phyloP scores from a whole-genome alignment of 2,113 vertebrate genomes.

The Oncorhynchus mykiss region DNA sequence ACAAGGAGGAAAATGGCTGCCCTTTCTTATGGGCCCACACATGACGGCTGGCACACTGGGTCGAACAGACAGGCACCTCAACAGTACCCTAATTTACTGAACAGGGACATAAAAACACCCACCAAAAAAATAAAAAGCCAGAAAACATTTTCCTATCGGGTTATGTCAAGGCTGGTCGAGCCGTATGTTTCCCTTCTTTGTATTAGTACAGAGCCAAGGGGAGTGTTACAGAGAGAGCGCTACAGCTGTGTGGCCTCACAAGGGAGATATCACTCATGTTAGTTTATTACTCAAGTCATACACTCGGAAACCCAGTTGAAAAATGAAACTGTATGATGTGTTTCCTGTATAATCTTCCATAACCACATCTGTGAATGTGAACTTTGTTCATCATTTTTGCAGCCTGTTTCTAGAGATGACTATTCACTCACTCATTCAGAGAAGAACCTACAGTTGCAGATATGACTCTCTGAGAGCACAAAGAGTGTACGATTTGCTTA shows the following conservation, averaged over 20 bases:
- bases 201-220: neutral
- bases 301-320: neutral
- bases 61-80: neutral
- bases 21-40: neutral
- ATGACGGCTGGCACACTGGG: neutral
- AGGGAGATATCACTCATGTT: neutral
- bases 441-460: neutral
- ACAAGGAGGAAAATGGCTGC: neutral
- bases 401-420: neutral
- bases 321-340: neutral
- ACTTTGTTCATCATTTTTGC: neutral
- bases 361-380: neutral
- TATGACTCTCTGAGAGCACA: neutral
- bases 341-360: neutral
- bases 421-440: neutral
- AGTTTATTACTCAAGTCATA: constrained; percentile 1
- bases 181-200: neutral
- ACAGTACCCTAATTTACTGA: neutral
- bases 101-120: neutral
- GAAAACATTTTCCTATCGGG: neutral
- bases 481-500: neutral
- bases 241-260: neutral
- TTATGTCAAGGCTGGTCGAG: neutral
- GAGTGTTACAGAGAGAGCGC: neutral
- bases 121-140: neutral